Conservation (phyloP, 2,888 invertebrate genomes). For the Nebria brevicollis region DNA sequence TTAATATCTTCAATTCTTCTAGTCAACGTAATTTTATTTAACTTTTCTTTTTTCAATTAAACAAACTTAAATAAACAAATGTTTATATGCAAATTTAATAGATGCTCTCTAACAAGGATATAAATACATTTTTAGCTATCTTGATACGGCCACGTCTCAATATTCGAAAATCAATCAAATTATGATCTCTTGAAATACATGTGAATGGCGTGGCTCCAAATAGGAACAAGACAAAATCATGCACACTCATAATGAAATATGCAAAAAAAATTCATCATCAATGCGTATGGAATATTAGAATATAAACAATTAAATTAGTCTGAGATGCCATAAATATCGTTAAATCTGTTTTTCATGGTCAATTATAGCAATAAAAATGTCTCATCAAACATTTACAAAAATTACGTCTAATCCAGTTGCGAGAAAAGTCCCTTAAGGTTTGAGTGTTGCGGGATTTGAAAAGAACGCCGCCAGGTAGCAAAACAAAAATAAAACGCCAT, state of each 20-base stretch:
- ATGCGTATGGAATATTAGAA: background rate
- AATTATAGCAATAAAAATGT: background rate
- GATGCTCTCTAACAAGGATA: no score
- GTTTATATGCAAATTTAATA: no score
- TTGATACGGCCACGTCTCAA: background rate
- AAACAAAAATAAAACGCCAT: background rate
- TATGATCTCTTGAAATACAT: slow-evolving; percentile 39
- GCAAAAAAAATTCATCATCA: slow-evolving; percentile 18
- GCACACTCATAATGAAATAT: slow-evolving; percentile 29
- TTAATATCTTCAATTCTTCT: no score
- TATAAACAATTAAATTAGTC: background rate
- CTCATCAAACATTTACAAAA: background rate
- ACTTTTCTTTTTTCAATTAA: no score
- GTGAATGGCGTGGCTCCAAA: slow-evolving; percentile 36
- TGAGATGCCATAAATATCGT: background rate
- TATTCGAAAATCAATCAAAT: slow-evolving; percentile 30
- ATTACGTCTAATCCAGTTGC: background rate
- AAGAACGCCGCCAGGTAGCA: background rate
- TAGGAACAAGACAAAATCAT: slow-evolving; percentile 19
- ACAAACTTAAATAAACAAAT: no score
- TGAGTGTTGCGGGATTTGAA: background rate
- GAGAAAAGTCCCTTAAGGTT: background rate
- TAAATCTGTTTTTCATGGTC: background rate
- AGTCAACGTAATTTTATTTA: no score
- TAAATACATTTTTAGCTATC: background rate